These are phyloP conservation scores for Cyrtodaria siliqua DNA, from an alignment of 2,888 invertebrate genomes.

Conservation along the genomic window DNA sequence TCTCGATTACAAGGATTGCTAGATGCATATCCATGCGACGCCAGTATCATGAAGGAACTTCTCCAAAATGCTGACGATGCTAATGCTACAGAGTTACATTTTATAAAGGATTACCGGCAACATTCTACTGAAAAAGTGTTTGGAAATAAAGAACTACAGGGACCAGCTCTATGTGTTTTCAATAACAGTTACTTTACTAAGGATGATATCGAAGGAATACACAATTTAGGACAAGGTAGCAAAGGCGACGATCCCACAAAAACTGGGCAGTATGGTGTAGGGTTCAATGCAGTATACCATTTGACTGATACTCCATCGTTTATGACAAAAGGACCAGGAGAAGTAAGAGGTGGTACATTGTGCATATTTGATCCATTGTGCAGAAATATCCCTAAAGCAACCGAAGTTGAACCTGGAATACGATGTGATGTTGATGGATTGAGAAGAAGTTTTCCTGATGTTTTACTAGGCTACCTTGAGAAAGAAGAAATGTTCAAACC, in stretches of 20 bases:
- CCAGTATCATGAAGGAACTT: conserved; percentile 82
- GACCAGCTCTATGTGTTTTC: conserved; percentile 42
- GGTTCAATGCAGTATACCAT: conserved; percentile 84
- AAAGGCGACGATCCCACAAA: conserved; percentile 81
- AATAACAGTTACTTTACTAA: conserved; percentile 81
- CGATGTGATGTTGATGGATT: conserved; percentile 54
- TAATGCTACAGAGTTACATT: conserved; percentile 78
- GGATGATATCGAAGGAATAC: conserved; percentile 80
- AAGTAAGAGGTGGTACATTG: conserved; percentile 57
- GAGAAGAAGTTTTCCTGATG: conserved; percentile 62
- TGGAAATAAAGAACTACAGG: conserved; percentile 40
- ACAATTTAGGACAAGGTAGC: conserved; percentile 81
- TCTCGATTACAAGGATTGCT: conserved; percentile 78
- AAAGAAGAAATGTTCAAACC: background rate
- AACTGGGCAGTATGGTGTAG: conserved; percentile 84
- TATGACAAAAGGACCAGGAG: conserved; percentile 71
- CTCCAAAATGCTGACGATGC: conserved; percentile 84
- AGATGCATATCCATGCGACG: conserved; percentile 79
- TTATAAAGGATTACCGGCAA: conserved; percentile 58
- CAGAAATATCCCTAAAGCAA: conserved; percentile 60
- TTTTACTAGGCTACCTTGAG: conserved; percentile 70
- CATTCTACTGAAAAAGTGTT: conserved; percentile 17
- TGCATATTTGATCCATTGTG: conserved; percentile 77
- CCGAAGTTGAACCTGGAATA: conserved; percentile 64
- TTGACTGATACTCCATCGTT: conserved; percentile 84